Percentiles rank a stretch among this genome's conserved stretches.
phyloP scores from a whole-genome alignment of 2,797 vertebrate genomes.

The Chrosomus eos region DNA sequence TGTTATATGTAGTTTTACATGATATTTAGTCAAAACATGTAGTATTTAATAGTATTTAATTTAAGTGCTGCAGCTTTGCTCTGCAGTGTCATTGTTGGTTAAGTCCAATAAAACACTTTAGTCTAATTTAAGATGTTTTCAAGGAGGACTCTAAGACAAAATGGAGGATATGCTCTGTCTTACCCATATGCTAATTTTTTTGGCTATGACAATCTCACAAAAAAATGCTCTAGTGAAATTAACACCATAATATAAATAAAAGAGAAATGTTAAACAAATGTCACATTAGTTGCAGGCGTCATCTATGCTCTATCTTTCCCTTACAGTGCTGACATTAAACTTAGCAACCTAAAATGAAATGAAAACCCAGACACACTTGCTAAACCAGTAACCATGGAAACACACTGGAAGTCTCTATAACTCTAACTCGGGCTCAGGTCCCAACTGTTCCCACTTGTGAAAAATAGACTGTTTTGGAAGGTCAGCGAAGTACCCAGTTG shows the following conservation, averaged over 20 bases:
- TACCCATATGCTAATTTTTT: background rate
- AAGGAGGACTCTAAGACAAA: background rate
- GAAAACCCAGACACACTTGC: constrained; percentile 49
- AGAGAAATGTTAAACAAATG: constrained; percentile 36
- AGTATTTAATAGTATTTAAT: background rate
- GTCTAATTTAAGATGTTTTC: background rate
- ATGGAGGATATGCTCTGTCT: background rate
- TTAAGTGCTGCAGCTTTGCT: background rate
- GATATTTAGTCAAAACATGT: background rate
- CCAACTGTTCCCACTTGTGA: constrained; percentile 56
- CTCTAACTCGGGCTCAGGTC: constrained; percentile 49
- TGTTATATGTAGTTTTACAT: background rate
- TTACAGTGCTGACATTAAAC: constrained; percentile 52
- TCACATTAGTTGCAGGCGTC: constrained; percentile 34
- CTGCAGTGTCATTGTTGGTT: background rate
- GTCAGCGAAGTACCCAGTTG: constrained; percentile 29
- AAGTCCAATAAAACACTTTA: background rate
- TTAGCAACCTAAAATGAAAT: constrained; percentile 54
- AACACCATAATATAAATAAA: background rate
- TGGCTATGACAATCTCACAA: constrained; percentile 3
- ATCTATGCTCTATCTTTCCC: constrained; percentile 39
- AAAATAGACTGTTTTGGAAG: constrained; percentile 46
- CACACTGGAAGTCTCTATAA: constrained; percentile 53
- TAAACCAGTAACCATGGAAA: constrained; percentile 62
- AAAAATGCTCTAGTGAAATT: constrained; percentile 28